Conservation (phyloP, 1,140 invertebrate genomes). For the Aphis craccivora region DNA sequence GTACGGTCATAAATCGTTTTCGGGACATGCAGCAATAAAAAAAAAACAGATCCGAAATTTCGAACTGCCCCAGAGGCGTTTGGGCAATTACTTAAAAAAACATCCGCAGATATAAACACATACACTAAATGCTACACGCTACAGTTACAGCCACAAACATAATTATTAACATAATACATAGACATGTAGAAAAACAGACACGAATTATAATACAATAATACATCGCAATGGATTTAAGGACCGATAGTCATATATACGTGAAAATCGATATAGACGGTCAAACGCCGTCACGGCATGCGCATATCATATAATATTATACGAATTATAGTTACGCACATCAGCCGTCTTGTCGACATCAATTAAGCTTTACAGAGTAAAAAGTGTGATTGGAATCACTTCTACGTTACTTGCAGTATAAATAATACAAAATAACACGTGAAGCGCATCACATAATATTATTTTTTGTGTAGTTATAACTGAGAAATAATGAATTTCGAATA, state of each 20-base stretch:
- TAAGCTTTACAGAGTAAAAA: neutral
- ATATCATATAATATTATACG: neutral
- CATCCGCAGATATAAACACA: neutral
- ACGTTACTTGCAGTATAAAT: neutral
- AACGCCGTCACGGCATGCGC: neutral
- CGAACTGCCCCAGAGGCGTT: neutral
- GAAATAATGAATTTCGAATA: neutral
- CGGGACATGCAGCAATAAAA: neutral
- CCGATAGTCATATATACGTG: neutral
- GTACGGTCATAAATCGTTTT: constrained; percentile 17
- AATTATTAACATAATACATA: neutral
- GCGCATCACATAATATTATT: neutral
- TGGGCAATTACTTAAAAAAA: neutral
- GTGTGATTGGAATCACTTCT: neutral
- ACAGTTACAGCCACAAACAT: neutral
- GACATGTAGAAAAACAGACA: neutral
- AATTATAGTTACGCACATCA: neutral
- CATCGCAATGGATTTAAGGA: neutral
- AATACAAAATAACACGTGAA: too few species aligned
- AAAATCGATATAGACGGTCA: neutral
- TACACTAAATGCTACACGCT: neutral
- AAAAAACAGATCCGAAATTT: neutral
- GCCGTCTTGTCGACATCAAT: neutral
- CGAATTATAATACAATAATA: neutral
- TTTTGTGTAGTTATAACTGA: neutral